A percentile compares a stretch with the other conserved stretches of the same genome.
Evolutionary conservation across 2,888 invertebrate species (phyloP).

Genomic region (Stenodema calcarata): DNA sequence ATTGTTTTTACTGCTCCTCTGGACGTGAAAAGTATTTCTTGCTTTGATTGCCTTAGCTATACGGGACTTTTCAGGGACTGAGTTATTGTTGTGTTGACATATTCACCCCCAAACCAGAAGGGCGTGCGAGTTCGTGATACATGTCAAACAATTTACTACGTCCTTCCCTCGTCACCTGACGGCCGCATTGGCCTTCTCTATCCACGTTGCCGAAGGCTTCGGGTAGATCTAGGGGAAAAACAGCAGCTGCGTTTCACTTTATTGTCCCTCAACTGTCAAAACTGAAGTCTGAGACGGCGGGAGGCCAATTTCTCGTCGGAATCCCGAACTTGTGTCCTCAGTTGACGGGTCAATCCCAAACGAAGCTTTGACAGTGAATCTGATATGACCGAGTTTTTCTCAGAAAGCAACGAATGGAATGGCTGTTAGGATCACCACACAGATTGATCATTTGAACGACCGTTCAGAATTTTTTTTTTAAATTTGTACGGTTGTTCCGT

Average conservation of each 20-base stretch:
- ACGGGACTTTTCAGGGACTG: not conserved
- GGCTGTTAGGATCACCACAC: not conserved
- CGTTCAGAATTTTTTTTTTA: no score
- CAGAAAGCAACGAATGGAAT: not conserved
- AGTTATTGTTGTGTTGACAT: constrained; percentile 32
- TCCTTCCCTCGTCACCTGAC: constrained; percentile 12
- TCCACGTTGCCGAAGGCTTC: not conserved
- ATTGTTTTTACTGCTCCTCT: no score
- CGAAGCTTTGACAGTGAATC: constrained; percentile 25
- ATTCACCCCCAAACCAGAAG: not conserved
- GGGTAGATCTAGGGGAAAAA: not conserved
- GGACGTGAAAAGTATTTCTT: no score
- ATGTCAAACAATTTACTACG: constrained; percentile 24
- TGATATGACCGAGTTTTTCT: not conserved
- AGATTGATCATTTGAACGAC: not conserved
- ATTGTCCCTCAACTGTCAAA: constrained; percentile 38
- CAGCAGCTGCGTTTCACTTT: constrained; percentile 39
- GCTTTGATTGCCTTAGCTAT: not conserved
- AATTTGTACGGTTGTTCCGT: no score
- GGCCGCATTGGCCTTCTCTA: not conserved
- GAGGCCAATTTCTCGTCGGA: constrained; percentile 18
- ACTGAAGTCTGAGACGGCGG: constrained; percentile 36
- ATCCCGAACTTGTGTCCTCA: not conserved
- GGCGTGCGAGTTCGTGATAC: constrained; percentile 15
- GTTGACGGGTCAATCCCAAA: constrained; percentile 28